Conservation (phyloP, 2,113 vertebrate species). For the Elephantulus edwardii region DNA sequence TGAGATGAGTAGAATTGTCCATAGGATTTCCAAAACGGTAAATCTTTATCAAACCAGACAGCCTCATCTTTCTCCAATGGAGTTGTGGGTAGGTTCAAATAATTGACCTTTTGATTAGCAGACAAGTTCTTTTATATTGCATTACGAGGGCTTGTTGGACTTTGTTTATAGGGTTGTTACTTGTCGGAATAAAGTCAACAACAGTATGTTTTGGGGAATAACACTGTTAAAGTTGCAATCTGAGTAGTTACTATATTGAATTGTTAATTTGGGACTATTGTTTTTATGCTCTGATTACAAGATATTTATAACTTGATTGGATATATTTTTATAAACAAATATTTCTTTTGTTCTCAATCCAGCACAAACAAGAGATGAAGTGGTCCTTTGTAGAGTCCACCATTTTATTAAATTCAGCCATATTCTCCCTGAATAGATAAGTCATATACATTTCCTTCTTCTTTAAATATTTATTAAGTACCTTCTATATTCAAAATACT, state of each 20-base stretch:
- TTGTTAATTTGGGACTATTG: background rate
- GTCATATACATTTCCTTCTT: background rate
- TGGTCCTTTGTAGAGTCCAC: background rate
- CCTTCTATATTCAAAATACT: background rate
- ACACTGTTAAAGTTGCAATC: background rate
- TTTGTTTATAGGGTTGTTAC: no score
- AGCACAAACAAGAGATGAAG: background rate
- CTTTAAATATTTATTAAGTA: no score
- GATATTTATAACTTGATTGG: background rate
- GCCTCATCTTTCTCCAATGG: no score
- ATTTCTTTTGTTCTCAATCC: background rate
- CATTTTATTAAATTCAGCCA: background rate
- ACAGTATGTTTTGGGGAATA: no score
- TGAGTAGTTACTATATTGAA: accelerated
- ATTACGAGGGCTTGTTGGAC: no score
- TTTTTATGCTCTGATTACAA: background rate
- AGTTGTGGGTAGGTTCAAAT: no score
- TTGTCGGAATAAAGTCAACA: no score
- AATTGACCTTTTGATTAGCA: no score
- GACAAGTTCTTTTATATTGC: no score
- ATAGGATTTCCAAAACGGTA: no score
- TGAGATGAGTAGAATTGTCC: no score
- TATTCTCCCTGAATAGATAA: background rate
- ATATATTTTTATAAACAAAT: background rate
- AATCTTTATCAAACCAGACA: no score